Evolutionary conservation across 2,797 vertebrate species (phyloP), one percentile per base, ranked within the genome.

Genomic region (Onychomys arenicola): DNA sequence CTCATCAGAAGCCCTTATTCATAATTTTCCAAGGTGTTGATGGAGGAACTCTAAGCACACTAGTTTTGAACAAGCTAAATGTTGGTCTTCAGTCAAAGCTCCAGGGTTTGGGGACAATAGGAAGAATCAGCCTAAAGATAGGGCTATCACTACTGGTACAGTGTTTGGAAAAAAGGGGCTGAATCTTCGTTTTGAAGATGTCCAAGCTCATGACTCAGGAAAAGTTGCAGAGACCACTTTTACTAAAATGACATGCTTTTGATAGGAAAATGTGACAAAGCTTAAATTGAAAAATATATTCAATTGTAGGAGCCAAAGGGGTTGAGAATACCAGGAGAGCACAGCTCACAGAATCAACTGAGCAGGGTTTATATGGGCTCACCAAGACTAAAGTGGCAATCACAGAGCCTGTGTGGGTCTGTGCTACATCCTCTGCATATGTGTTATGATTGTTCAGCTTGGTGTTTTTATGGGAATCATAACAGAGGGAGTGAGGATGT

Each of bases 1-100:
- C 99, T 98, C 99, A 99, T 97, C 99, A 99, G 81, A 99, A 99
- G 97, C 99, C 99, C 14, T 98, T 99, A 98, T 99, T 99, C 75
- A 99, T 99, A 63, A 98, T 99, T 90, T 99, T 99, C 17, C 99
- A 99, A 98, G 99, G 99, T 97, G 99, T 99, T 96, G 99, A 99
- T 78, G 99, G 99, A 96, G 99, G 99, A 97, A 99, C 99, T 9
- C 99, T 99, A 75, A 99, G 99, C 98, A 99, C 99, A 37, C 97
- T 99, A 16, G 99, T 99, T 59, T 99, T 99, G 95, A 99, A 77
- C 96, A 99, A 99, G 93, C 97, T 99, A n/a, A 99, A 99, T 97
- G 99, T 99, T 94, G 99, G 99, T 46, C 99, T 99, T 46, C 99
- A 99, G 96, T 99, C 99, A n/a, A 99, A 99, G 98, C 8, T 46